These are phyloP conservation scores for Dicaeum eximium DNA, from an alignment of 2,113 vertebrate species.

Conservation along the genomic window DNA sequence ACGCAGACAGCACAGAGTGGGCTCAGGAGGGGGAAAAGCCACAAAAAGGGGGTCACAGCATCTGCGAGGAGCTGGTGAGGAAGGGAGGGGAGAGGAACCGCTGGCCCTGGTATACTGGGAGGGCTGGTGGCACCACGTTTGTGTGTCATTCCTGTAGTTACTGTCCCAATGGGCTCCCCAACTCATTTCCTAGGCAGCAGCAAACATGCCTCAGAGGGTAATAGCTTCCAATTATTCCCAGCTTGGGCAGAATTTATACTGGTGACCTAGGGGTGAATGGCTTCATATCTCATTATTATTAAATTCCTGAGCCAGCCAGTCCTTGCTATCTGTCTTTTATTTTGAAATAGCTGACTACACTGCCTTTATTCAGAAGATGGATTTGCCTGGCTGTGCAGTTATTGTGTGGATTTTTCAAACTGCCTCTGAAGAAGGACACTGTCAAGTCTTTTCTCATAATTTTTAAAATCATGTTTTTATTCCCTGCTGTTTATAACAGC, in stretches of 20 bases:
- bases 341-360: constrained; percentile 58
- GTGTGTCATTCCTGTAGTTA: not conserved
- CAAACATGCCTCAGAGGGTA: constrained; percentile 35
- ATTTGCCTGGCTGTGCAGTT: constrained; percentile 48
- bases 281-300: constrained; percentile 67
- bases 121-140: not conserved
- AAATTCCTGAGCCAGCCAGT: constrained; percentile 48
- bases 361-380: constrained; percentile 56
- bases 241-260: constrained; percentile 47
- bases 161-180: not conserved
- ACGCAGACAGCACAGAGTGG: not conserved
- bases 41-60: rapidly evolving
- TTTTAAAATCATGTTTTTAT: constrained; percentile 57
- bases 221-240: constrained; percentile 62
- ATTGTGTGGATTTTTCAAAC: constrained; percentile 63
- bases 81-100: not conserved
- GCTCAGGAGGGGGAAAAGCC: not conserved
- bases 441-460: constrained; percentile 51
- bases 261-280: constrained; percentile 49
- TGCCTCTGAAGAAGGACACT: constrained; percentile 53
- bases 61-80: not conserved
- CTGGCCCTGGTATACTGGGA: not conserved
- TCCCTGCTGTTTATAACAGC: constrained; percentile 38
- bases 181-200: constrained; percentile 5
- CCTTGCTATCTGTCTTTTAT: constrained; percentile 56